These are phyloP conservation scores for Acyrthosiphon pisum DNA, from an alignment of 1,140 invertebrate species.

Conservation along the genomic window DNA sequence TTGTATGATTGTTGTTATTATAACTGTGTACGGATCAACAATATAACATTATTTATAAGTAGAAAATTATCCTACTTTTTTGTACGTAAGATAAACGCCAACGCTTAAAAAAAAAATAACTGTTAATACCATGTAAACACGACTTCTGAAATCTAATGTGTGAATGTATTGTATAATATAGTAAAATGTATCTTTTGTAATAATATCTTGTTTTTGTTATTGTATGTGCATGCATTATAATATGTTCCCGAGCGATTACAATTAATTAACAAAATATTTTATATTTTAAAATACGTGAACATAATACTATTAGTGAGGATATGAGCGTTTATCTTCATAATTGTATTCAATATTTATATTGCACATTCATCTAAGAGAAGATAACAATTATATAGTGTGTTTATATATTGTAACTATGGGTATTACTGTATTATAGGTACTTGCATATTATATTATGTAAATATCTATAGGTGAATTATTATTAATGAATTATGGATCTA, in stretches of 20 bases:
- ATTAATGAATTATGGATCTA: neutral
- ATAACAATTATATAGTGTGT: neutral
- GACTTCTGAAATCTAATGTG: neutral
- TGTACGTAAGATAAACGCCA: constrained; percentile 28
- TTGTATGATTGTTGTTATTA: neutral
- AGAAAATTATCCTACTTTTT: constrained; percentile 19
- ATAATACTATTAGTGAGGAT: neutral
- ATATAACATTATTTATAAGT: neutral
- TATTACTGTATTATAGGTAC: too few species aligned
- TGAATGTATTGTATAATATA: neutral
- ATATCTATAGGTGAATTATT: neutral
- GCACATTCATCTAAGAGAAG: neutral
- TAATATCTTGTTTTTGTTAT: constrained; percentile 22
- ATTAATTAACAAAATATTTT: neutral
- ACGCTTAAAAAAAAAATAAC: neutral
- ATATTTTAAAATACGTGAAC: neutral
- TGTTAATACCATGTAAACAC: neutral
- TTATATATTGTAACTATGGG: neutral
- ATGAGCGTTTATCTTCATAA: neutral
- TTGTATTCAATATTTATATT: neutral
- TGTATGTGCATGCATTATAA: neutral
- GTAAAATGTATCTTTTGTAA: constrained; percentile 24
- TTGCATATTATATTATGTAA: neutral
- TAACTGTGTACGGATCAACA: neutral
- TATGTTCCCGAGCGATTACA: neutral